phyloP scores from a whole-genome alignment of 1,140 invertebrate species.

The Drosophila nebulosa region DNA sequence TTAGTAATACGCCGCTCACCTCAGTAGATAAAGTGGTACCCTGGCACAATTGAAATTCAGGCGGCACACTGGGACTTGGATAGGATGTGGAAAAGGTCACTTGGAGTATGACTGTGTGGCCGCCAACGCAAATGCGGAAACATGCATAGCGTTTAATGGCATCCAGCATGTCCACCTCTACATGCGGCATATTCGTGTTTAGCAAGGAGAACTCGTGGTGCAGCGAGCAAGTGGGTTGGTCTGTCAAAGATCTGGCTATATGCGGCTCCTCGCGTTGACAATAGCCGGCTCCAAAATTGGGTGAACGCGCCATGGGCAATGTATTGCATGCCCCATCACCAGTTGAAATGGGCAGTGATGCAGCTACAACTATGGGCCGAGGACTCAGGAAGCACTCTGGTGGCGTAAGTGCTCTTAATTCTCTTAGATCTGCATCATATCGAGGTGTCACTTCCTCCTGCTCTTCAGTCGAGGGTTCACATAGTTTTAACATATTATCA shows the following conservation, averaged over 20 bases:
- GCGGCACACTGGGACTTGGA: conserved; percentile 83
- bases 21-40: conserved; percentile 84
- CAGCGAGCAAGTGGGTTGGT: conserved; percentile 84
- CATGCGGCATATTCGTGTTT: conserved; percentile 93
- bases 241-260: conserved; percentile 74
- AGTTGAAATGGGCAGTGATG: conserved; percentile 54
- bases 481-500: conserved; percentile 89
- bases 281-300: conserved; percentile 50
- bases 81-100: conserved; percentile 82
- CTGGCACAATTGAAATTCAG: conserved; percentile 87
- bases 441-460: conserved; percentile 37
- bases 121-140: conserved; percentile 88
- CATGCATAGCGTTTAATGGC: conserved; percentile 87
- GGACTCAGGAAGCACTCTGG: conserved; percentile 60
- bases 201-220: conserved; percentile 94
- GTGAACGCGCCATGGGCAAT: conserved; percentile 62
- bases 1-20: conserved; percentile 84
- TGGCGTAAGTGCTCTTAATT: conserved; percentile 51
- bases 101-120: conserved; percentile 88
- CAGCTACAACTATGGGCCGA: conserved; percentile 39
- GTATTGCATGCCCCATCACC: conserved; percentile 31
- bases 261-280: conserved; percentile 60
- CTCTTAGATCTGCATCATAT: conserved; percentile 48
- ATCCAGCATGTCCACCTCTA: conserved; percentile 88
- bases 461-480: conserved; percentile 80